Percentiles rank a stretch among this genome's conserved stretches.
Evolutionary conservation across 2,113 vertebrate species (phyloP).

Genomic region (Mobula birostris): DNA sequence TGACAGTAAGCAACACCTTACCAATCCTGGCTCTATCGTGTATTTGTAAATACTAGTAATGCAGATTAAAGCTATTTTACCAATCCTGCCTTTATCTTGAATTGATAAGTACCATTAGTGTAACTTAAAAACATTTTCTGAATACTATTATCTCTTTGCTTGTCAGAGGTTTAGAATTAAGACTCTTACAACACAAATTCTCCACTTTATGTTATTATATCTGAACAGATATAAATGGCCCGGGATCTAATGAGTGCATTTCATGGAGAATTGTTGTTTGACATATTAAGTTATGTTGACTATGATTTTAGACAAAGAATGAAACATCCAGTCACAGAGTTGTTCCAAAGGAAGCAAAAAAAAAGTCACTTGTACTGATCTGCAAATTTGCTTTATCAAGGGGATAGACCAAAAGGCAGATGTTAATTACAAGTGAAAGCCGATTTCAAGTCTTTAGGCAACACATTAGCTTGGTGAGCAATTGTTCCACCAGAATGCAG

Average conservation of each 20-base stretch:
- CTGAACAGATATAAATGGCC: neutral
- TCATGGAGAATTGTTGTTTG: neutral
- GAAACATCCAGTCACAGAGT: neutral
- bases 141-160: neutral
- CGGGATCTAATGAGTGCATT: neutral
- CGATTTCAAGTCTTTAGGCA: neutral
- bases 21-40: neutral
- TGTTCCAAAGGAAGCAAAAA: slow-evolving; percentile 1
- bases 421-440: slow-evolving; percentile 8
- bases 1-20: neutral
- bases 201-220: neutral
- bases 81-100: neutral
- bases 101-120: neutral
- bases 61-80: slow-evolving; percentile 5
- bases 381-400: neutral
- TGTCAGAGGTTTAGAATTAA: neutral
- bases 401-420: neutral
- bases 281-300: slow-evolving; percentile 7
- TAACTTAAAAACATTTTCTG: neutral
- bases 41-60: neutral
- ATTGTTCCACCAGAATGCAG: neutral
- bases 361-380: neutral
- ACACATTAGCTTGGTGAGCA: neutral
- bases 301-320: neutral
- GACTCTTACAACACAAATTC: neutral